Percentiles rank a stretch among this genome's conserved stretches.
phyloP scores from a whole-genome alignment of 92 coral and sea anemone species.

The Epizoanthus stellaris region DNA sequence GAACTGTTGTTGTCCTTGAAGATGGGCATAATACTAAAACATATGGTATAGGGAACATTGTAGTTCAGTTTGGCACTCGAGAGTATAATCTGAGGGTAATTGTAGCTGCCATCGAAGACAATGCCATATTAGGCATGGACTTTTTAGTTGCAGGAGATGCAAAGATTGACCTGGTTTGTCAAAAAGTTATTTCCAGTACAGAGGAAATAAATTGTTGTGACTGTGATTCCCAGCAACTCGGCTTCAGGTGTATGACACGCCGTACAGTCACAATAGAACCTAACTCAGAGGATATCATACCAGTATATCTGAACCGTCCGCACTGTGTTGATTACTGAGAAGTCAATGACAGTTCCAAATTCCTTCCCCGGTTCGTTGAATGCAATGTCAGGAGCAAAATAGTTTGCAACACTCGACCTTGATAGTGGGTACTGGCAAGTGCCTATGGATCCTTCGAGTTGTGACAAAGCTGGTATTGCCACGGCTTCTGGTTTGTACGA shows the following conservation, averaged over 20 bases:
- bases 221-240: constrained; percentile 15
- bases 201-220: constrained; percentile 38
- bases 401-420: constrained; percentile 48
- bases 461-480: constrained; percentile 38
- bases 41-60: background rate
- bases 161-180: constrained; percentile 36
- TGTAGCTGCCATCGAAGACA: constrained; percentile 56
- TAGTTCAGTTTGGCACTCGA: constrained; percentile 40
- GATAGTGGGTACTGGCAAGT: constrained; percentile 58
- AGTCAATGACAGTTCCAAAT: constrained; percentile 45
- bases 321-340: constrained; percentile 30
- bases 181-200: background rate
- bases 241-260: constrained; percentile 45
- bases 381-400: constrained; percentile 42
- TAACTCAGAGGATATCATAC: constrained; percentile 41
- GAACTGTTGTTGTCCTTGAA: constrained; percentile 25
- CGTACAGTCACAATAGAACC: constrained; percentile 42
- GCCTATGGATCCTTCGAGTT: constrained; percentile 37
- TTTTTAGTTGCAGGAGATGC: constrained; percentile 46
- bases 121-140: constrained; percentile 47
- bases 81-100: constrained; percentile 41
- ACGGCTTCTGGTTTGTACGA: constrained; percentile 49
- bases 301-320: constrained; percentile 18
- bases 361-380: constrained; percentile 53
- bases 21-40: constrained; percentile 14